Base-by-base conservation (phyloP, 2,113 vertebrate genomes). In the Girardinichthys multiradiatus region DNA sequence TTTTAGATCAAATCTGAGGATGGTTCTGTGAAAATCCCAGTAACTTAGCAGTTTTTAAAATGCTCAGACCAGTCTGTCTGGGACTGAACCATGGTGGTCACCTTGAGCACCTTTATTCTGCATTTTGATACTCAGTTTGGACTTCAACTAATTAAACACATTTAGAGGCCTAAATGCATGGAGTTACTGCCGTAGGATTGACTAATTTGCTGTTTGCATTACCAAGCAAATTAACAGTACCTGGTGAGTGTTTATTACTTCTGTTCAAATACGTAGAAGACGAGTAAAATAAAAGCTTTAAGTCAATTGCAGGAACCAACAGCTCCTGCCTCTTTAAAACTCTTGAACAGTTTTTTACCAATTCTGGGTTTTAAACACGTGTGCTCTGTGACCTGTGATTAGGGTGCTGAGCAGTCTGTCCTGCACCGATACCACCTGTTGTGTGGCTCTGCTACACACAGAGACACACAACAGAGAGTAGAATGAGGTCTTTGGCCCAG, bases 401-500 rank as follows among this genome's bases (percentile, higher is more conserved):
- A 75, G 70, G 68, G 70, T 69, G 45, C 70, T 63, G 57, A 75
- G 64, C 39, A 4, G 68, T 68, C 65, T 39, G 66, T 64, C 28
- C 63, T 64, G 37, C 26, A 65, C 54, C 77, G 61, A 75, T 28
- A 58, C 64, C 39, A 64, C 82, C 84, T 77, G 66, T 79, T 72
- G 78, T 57, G 86, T 51, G 78, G 70, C 73, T 79, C 62, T 29
- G 27, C 82, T 17, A 70, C 42, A 28, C 21, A 63, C 61, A 79
- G 30, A 60, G 66, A 77, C 57, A 64, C 70, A 59, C 70, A 70
- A 31, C 68, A 60, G 35, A 80, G 57, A 69, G 75, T 78, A 72
- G 71, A 87, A 64, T 83, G 75, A 89, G 81, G 78, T 78, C 74
- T 85, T 81, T 86, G 80, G 61, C 78, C 69, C 81, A 0, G 0